Percentiles rank a stretch among this genome's conserved stretches.
Evolutionary conservation across 2,888 invertebrate genomes (phyloP).

Genomic region (Agrotis ipsilon): DNA sequence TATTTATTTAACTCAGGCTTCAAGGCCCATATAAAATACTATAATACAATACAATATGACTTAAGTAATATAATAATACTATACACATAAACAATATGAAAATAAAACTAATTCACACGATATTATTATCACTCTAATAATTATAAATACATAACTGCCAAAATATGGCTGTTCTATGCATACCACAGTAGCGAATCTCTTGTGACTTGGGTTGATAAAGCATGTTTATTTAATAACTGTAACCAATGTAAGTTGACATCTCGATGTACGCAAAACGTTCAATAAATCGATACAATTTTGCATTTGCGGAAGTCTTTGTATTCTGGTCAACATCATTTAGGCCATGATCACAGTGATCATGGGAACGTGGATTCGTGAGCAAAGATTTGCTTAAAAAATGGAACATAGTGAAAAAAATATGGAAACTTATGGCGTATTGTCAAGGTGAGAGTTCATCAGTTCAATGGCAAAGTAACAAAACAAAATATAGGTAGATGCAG

Average conservation of each 20-base stretch:
- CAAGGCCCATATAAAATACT: too few relatives aligned
- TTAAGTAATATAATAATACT: too few relatives aligned
- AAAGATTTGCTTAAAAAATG: slow-evolving; percentile 11
- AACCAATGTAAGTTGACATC: slow-evolving; percentile 55
- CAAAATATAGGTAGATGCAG: not conserved
- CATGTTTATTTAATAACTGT: slow-evolving; percentile 49
- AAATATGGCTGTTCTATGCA: not conserved
- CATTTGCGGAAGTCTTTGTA: slow-evolving; percentile 24
- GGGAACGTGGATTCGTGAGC: slow-evolving; percentile 35
- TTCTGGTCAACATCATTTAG: slow-evolving; percentile 23
- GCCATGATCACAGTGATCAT: slow-evolving; percentile 35
- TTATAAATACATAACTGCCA: not conserved
- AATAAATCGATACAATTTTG: slow-evolving; percentile 17
- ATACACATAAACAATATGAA: too few relatives aligned
- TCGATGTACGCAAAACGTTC: slow-evolving; percentile 40
- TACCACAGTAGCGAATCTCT: not conserved
- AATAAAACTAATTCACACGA: too few relatives aligned
- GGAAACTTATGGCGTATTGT: slow-evolving; percentile 11
- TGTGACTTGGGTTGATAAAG: slow-evolving; percentile 15
- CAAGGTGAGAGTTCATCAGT: slow-evolving; percentile 39
- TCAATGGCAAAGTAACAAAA: not conserved
- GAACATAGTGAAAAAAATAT: not conserved
- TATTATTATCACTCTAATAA: too few relatives aligned
- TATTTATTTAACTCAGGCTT: too few relatives aligned
- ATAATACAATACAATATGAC: too few relatives aligned